Base-by-base conservation (phyloP, 2,888 invertebrate species). In the Clitarchus hookeri region DNA sequence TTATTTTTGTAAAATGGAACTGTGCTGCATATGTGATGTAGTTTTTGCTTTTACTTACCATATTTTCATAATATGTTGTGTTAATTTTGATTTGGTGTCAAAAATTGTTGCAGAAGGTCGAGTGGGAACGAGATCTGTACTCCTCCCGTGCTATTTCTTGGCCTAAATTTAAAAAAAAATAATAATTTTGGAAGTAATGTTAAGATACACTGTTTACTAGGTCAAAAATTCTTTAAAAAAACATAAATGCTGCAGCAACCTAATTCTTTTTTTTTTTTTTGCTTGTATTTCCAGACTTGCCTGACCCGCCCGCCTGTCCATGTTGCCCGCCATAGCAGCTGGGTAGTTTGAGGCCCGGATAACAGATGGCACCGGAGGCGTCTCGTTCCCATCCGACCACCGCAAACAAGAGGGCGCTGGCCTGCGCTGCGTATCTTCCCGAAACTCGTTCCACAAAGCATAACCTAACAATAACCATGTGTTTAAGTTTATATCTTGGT, bases 81-180 rank as follows among this genome's bases (percentile, higher is more conserved):
- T 82, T 82, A 44, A 19, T 16, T 27, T 82, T 44, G 25, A 11
- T 27, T 27, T 82, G 13, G 82, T 82, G 82, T 82, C 36, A 82
- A 36, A 19, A 82, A 82, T 82, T 82, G 27, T 82, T 82, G 82
- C 83, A 86, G 86, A 91, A 91, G 91, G 91, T 91, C 90, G 91
- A 91, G 91, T 89, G 91, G 91, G 91, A 88, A 91, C 90, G 89
- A 91, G 91, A 36, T 48, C 44, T 36, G 16, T 48, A 44, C 44
- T 44, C 86, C 84, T 86, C 53, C 84, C 78, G 25, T 27, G 54
- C 78, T 36, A 82, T 25, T 82, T 53, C 36, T 86, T 27, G 53
- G 44, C 84, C 83, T 54, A 23, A 54, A 23, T 54, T 53, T 4
- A 48, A 48, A 82, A 65, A 48, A 84, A 84, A 83, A 9, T n/a